Percentiles rank a stretch among this genome's conserved stretches.
Conservation (phyloP, 2,888 invertebrate genomes). For the Pterostichus madidus region DNA sequence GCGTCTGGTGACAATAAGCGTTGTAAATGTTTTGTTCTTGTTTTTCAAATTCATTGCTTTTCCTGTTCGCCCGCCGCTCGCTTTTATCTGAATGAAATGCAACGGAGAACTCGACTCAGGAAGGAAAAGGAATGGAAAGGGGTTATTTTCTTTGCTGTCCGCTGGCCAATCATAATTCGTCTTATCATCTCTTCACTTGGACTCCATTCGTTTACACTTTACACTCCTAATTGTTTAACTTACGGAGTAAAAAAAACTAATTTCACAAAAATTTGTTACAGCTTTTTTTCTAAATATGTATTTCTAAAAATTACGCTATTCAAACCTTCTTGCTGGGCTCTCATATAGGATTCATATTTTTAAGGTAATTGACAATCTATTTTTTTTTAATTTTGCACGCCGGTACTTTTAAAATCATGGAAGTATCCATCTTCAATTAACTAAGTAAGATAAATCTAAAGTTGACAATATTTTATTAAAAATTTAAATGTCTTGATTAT, state of each 20-base stretch:
- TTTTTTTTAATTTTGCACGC: too few relatives aligned
- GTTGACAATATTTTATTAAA: too few relatives aligned
- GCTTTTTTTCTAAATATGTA: too few relatives aligned
- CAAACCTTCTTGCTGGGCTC: too few relatives aligned
- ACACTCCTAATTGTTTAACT: conserved; percentile 20
- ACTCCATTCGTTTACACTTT: conserved; percentile 33
- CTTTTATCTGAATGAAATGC: conserved; percentile 51
- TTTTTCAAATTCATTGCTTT: conserved; percentile 60
- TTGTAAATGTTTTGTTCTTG: conserved; percentile 61
- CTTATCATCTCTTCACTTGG: conserved; percentile 36
- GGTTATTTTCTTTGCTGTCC: conserved; percentile 37
- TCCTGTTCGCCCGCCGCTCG: conserved; percentile 35
- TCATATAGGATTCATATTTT: too few relatives aligned
- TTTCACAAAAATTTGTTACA: too few relatives aligned
- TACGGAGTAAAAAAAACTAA: not conserved
- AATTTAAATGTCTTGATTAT: too few relatives aligned
- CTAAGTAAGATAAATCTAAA: too few relatives aligned
- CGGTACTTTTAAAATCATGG: too few relatives aligned
- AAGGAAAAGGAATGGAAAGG: conserved; percentile 3
- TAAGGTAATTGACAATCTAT: too few relatives aligned
- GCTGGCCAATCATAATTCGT: conserved; percentile 43
- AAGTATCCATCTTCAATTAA: too few relatives aligned
- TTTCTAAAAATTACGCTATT: too few relatives aligned
- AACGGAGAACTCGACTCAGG: conserved; percentile 9
- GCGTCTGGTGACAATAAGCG: conserved; percentile 53